Evolutionary conservation across 2,888 invertebrate genomes (phyloP).

Genomic region (Leptopilina syphax): DNA sequence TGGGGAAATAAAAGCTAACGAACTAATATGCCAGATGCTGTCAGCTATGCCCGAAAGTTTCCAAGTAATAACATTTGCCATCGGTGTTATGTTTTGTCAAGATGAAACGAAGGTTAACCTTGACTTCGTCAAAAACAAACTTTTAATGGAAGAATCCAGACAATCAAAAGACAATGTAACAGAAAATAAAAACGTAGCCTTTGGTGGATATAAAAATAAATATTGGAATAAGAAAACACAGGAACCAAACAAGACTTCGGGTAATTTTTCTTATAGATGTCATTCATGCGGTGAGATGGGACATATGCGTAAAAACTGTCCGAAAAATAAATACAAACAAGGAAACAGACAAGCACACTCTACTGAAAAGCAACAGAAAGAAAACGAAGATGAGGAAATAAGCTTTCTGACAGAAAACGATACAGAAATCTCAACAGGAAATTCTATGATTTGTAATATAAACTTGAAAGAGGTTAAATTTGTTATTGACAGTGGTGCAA

Average conservation of each 20-base stretch:
- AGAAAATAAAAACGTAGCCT: conserved; percentile 23
- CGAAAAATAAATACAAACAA: conserved; percentile 22
- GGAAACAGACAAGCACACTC: background rate
- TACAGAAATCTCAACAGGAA: background rate
- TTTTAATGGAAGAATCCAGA: conserved; percentile 30
- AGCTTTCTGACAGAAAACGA: background rate
- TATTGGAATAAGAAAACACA: conserved; percentile 1
- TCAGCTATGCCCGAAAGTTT: conserved; percentile 15
- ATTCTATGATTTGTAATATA: background rate
- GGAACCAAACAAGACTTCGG: background rate
- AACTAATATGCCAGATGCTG: conserved; percentile 21
- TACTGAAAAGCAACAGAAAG: background rate
- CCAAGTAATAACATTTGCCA: conserved; percentile 9
- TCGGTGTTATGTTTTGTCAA: conserved; percentile 30
- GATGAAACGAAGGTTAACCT: conserved; percentile 6
- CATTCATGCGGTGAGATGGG: conserved; percentile 7
- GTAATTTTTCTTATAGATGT: conserved; percentile 20
- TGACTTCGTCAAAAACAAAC: conserved; percentile 26
- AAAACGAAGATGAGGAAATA: background rate
- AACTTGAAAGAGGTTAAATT: conserved; percentile 2
- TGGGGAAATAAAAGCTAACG: conserved; percentile 15
- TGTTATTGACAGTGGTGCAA: conserved; percentile 5
- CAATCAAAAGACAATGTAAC: background rate
- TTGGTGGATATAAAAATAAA: conserved; percentile 25
- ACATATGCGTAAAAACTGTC: conserved; percentile 21